These are phyloP conservation scores for Drosophila pallidifrons DNA, from an alignment of 1,140 invertebrate genomes.

Conservation along the genomic window DNA sequence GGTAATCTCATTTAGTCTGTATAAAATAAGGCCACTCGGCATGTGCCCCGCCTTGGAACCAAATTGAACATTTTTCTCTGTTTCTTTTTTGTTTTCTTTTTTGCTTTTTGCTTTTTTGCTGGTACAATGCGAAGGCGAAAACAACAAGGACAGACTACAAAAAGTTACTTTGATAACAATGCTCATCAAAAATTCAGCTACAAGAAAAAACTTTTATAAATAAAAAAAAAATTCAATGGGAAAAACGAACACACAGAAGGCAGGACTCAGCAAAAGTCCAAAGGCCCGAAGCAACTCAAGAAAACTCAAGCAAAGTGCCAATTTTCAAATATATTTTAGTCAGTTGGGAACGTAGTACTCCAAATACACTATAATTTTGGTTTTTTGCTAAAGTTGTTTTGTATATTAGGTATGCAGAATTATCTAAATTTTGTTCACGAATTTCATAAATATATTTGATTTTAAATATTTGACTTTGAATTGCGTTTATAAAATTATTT, in stretches of 20 bases:
- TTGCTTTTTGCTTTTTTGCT: neutral
- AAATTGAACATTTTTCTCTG: constrained; percentile 65
- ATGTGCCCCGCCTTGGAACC: constrained; percentile 21
- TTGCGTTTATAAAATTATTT: no score
- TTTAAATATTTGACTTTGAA: no score
- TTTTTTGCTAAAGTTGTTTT: neutral
- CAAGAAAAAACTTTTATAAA: constrained; percentile 78
- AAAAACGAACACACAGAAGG: constrained; percentile 62
- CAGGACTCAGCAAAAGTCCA: constrained; percentile 19
- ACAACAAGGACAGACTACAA: constrained; percentile 47
- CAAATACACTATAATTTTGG: neutral
- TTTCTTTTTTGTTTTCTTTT: neutral
- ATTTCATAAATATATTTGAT: no score
- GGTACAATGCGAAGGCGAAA: constrained; percentile 20
- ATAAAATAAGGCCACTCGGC: constrained; percentile 74
- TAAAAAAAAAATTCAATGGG: constrained; percentile 42
- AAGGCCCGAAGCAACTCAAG: constrained; percentile 27
- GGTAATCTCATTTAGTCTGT: constrained; percentile 74
- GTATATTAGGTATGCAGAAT: no score
- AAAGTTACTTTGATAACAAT: constrained; percentile 72
- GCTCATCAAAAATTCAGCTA: constrained; percentile 77
- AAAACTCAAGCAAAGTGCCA: constrained; percentile 18
- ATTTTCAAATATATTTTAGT: neutral
- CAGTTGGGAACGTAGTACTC: neutral
- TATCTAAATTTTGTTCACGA: no score